A percentile compares a stretch with the other conserved stretches of the same genome.
phyloP scores from a whole-genome alignment of 2,888 invertebrate genomes.

The Scaptomyza cyrtandrae region DNA sequence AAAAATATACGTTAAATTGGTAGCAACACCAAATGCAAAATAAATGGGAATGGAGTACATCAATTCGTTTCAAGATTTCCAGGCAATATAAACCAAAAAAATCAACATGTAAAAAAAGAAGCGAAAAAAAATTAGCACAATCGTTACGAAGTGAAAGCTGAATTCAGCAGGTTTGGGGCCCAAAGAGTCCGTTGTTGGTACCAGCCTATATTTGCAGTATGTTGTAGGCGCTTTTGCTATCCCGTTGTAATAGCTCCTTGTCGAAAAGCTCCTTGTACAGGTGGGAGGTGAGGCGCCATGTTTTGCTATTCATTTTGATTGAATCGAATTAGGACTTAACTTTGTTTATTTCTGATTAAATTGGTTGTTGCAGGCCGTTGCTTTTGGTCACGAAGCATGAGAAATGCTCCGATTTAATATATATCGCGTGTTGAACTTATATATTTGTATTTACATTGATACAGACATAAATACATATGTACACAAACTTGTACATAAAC shows the following conservation, averaged over 20 bases:
- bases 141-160: constrained; percentile 62
- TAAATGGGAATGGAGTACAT: constrained; percentile 61
- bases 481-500: not conserved
- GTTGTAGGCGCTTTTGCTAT: constrained; percentile 30
- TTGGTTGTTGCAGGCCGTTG: constrained; percentile 66
- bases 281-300: constrained; percentile 23
- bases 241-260: constrained; percentile 18
- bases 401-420: constrained; percentile 29
- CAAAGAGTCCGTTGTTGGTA: constrained; percentile 42
- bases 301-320: constrained; percentile 76
- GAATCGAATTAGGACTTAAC: constrained; percentile 80
- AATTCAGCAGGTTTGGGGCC: constrained; percentile 40
- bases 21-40: constrained; percentile 48
- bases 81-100: constrained; percentile 24
- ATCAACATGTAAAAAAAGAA: constrained; percentile 34
- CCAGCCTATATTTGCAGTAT: constrained; percentile 61
- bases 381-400: constrained; percentile 55
- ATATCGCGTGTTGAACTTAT: constrained; percentile 53
- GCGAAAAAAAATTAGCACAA: constrained; percentile 39
- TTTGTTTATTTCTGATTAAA: constrained; percentile 78
- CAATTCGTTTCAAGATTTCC: constrained; percentile 58
- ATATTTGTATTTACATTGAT: not conserved
- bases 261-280: not conserved
- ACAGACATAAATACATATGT: not conserved
- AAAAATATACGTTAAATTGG: constrained; percentile 49